Percentiles rank a stretch among this genome's conserved stretches.
These are phyloP conservation scores for Acromyrmex charruanus DNA, from an alignment of 1,140 invertebrate species.

Conservation along the genomic window DNA sequence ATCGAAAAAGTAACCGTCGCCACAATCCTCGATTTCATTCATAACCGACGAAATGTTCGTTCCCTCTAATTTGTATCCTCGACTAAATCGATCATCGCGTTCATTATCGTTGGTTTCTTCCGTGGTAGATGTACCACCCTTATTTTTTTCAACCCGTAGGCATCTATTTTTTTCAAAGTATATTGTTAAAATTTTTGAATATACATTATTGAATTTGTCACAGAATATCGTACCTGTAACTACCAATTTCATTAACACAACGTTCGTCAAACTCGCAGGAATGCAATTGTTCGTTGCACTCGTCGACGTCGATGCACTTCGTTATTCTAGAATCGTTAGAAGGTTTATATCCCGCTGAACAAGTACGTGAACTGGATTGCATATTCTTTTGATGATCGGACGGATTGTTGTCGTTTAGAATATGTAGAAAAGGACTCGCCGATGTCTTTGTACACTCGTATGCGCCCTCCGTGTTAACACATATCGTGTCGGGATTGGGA, in stretches of 20 bases:
- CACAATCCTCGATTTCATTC: constrained; percentile 46
- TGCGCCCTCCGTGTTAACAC: constrained; percentile 86
- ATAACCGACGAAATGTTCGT: not conserved
- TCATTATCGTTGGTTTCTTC: not conserved
- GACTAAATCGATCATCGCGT: constrained; percentile 10
- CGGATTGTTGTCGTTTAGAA: constrained; percentile 66
- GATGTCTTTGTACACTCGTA: constrained; percentile 81
- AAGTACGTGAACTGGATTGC: constrained; percentile 9
- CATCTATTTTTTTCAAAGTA: constrained; percentile 49
- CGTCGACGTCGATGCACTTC: constrained; percentile 87
- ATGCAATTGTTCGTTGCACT: constrained; percentile 84
- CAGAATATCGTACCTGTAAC: constrained; percentile 80
- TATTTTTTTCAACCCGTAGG: not conserved
- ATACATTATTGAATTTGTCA: not conserved
- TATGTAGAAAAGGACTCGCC: not conserved
- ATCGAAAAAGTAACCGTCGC: constrained; percentile 56
- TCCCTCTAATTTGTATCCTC: not conserved
- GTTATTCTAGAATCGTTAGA: constrained; percentile 12
- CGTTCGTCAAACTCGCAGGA: constrained; percentile 81
- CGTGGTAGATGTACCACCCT: not conserved
- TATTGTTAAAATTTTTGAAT: not conserved
- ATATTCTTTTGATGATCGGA: constrained; percentile 73
- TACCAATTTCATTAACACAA: constrained; percentile 85
- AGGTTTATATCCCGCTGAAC: constrained; percentile 69
- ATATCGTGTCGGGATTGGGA: constrained; percentile 80